Percentiles rank a stretch among this genome's conserved stretches.
These are phyloP conservation scores for Heterocephalus glaber DNA, from an alignment of 2,113 vertebrate genomes.

Conservation along the genomic window DNA sequence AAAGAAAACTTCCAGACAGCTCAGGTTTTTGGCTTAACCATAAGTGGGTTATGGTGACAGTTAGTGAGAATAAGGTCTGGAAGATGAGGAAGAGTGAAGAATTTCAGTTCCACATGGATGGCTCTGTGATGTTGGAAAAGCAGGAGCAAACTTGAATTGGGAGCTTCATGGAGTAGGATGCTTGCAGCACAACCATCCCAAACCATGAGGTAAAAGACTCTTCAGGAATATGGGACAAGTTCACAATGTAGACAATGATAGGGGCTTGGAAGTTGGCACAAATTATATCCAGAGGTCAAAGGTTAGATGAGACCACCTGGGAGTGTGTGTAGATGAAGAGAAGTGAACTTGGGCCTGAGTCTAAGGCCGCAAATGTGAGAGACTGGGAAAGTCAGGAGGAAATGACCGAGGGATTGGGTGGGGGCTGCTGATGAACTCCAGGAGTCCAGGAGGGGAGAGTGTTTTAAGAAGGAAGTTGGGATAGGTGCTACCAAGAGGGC, in stretches of 20 bases:
- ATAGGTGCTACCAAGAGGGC: not conserved
- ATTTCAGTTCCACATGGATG: not conserved
- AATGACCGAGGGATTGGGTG: not conserved
- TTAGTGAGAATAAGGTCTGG: not conserved
- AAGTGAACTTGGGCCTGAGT: not conserved
- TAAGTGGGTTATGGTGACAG: not conserved
- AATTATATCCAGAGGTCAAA: not conserved
- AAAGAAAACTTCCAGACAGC: not conserved
- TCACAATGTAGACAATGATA: not conserved
- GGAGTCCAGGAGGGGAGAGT: not conserved
- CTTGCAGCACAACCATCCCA: not conserved
- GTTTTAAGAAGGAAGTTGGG: not conserved
- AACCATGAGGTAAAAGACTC: not conserved
- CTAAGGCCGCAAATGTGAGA: not conserved
- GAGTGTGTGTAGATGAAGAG: not conserved
- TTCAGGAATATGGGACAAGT: not conserved
- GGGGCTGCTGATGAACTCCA: not conserved
- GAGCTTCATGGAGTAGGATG: not conserved
- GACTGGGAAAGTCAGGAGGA: not conserved
- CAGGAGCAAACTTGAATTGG: too few species aligned
- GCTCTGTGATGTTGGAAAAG: not conserved
- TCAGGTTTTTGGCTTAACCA: not conserved
- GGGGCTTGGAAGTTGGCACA: not conserved
- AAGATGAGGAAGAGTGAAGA: not conserved
- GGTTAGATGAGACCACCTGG: not conserved